phyloP scores from a whole-genome alignment of 2,797 vertebrate species.

The Scomberomorus guttatus region DNA sequence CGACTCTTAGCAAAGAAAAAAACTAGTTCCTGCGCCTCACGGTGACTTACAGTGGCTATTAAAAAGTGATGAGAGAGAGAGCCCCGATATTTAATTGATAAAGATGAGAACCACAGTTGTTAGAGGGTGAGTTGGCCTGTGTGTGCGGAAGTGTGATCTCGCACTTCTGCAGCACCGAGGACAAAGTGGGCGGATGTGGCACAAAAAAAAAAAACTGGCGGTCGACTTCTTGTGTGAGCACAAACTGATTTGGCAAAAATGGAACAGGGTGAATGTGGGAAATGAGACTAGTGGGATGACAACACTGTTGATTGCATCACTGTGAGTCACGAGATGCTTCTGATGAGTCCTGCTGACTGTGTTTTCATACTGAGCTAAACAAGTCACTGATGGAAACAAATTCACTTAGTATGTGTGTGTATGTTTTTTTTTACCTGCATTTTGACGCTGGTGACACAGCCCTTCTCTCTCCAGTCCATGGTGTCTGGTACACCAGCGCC shows the following conservation, averaged over 20 bases:
- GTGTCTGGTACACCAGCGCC: slow-evolving; percentile 68
- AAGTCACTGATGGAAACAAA: too few species aligned
- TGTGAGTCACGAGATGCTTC: background rate
- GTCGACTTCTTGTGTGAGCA: too few species aligned
- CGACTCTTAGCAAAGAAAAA: too few species aligned
- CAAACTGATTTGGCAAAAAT: too few species aligned
- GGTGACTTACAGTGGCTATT: background rate
- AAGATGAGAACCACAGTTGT: background rate
- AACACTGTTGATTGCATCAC: background rate
- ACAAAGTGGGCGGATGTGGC: too few species aligned
- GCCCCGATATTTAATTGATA: background rate
- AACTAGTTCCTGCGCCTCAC: too few species aligned
- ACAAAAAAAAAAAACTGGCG: too few species aligned
- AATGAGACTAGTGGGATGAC: background rate
- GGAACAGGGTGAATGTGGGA: background rate
- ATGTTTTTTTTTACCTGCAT: slow-evolving; percentile 84
- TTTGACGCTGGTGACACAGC: slow-evolving; percentile 89
- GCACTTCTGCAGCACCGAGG: background rate
- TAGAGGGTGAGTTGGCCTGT: background rate
- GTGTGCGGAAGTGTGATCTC: background rate
- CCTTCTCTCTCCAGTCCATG: slow-evolving; percentile 90
- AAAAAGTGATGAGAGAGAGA: background rate
- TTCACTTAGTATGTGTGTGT: too few species aligned
- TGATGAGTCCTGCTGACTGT: background rate
- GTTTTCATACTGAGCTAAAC: too few species aligned